phyloP scores from a whole-genome alignment of 35 echinoderm and acorn worm species.

The Amphiura filiformis region DNA sequence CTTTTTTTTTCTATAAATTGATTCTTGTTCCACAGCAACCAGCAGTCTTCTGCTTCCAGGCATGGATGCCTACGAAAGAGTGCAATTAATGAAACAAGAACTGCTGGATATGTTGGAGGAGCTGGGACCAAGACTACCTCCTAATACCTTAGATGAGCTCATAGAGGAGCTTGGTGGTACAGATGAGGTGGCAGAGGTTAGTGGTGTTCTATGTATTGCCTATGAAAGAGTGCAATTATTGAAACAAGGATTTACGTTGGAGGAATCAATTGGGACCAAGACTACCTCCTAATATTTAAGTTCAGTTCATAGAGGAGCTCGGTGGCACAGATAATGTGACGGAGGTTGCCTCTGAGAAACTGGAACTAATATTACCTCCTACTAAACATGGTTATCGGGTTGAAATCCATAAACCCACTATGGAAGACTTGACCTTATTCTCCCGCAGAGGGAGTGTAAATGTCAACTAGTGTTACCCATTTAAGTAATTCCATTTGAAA shows the following conservation, averaged over 20 bases:
- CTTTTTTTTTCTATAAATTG: too few species aligned
- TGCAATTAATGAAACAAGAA: slow-evolving; percentile 94
- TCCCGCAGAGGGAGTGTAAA: too few species aligned
- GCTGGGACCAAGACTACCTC: slow-evolving; percentile 63
- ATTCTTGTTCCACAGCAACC: slow-evolving; percentile 70
- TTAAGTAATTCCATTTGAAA: too few species aligned
- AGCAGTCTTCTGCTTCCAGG: slow-evolving; percentile 70
- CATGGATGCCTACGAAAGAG: slow-evolving; percentile 93
- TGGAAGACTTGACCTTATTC: too few species aligned
- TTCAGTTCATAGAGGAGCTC: slow-evolving; percentile 93
- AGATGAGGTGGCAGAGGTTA: slow-evolving; percentile 92
- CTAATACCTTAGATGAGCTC: slow-evolving; percentile 96
- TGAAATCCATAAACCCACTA: too few species aligned
- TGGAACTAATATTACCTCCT: slow-evolving; percentile 61
- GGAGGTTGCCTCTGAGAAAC: slow-evolving; percentile 97
- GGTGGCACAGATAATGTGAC: slow-evolving; percentile 95
- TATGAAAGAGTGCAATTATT: slow-evolving; percentile 9
- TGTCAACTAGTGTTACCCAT: too few species aligned
- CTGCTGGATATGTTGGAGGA: slow-evolving; percentile 86
- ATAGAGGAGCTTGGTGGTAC: slow-evolving; percentile 91
- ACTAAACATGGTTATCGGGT: too few species aligned
- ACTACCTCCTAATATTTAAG: slow-evolving; percentile 92
- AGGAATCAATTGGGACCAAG: slow-evolving; percentile 61
- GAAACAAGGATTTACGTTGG: slow-evolving; percentile 76
- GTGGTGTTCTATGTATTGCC: too few species aligned